A percentile compares a stretch with the other conserved stretches of the same genome.
phyloP scores from a whole-genome alignment of 2,113 vertebrate species.

The Cyprinus carpio region DNA sequence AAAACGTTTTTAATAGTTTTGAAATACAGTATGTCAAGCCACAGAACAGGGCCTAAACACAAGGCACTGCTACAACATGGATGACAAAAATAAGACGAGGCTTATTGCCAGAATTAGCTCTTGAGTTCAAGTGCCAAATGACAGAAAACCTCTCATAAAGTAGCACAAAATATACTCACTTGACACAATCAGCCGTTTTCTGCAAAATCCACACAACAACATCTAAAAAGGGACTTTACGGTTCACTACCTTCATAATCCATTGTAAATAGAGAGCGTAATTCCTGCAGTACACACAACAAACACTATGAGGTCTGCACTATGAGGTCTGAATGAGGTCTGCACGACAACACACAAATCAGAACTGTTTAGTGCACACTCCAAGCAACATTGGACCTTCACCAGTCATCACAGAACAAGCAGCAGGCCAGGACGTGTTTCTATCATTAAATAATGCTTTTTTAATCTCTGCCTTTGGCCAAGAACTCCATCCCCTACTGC shows the following conservation, averaged over 20 bases:
- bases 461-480: background rate
- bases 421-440: background rate
- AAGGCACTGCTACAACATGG: background rate
- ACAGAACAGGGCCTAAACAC: background rate
- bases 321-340: too few relatives aligned
- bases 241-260: background rate
- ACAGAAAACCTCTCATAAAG: background rate
- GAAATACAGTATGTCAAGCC: background rate
- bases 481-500: slow-evolving; percentile 15
- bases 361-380: background rate
- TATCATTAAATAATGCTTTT: slow-evolving; percentile 13
- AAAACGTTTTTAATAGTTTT: background rate
- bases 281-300: background rate
- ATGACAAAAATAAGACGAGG: background rate
- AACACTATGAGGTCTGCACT: slow-evolving; percentile 3
- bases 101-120: background rate
- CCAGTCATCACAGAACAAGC: slow-evolving; percentile 4
- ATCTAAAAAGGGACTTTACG: background rate
- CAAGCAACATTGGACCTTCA: slow-evolving; percentile 10
- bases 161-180: background rate
- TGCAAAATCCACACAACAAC: background rate
- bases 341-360: too few relatives aligned
- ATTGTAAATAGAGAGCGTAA: background rate
- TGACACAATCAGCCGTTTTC: background rate
- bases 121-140: background rate